Conservation (phyloP, 1,140 invertebrate species). For the Cherax quadricarinatus region DNA sequence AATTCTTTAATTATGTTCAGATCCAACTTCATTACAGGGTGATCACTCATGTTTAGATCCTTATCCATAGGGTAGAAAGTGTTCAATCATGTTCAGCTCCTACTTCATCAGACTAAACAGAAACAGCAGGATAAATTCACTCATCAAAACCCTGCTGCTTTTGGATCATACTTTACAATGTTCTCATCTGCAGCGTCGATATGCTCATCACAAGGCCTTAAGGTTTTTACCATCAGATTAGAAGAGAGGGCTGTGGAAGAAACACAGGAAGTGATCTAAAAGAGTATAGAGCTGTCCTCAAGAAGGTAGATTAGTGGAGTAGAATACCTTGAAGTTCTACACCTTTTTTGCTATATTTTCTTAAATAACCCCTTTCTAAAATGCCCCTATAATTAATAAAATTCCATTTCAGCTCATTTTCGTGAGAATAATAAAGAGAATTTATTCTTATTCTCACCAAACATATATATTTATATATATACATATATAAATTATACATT, state of each 20-base stretch:
- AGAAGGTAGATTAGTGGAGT: neutral
- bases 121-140: too few species aligned
- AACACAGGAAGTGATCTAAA: neutral
- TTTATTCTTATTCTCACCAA: slow-evolving; percentile 15
- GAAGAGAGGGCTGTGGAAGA: neutral
- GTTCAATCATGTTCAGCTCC: too few species aligned
- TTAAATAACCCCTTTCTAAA: slow-evolving; percentile 23
- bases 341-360: neutral
- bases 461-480: neutral
- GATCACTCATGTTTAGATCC: too few species aligned
- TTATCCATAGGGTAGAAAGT: too few species aligned
- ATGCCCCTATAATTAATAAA: slow-evolving; percentile 25
- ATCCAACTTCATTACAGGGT: too few species aligned
- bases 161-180: neutral
- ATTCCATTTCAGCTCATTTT: slow-evolving; percentile 34
- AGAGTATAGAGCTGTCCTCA: neutral
- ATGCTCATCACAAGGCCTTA: neutral
- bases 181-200: neutral
- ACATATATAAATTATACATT: slow-evolving; percentile 3
- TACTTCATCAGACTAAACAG: too few species aligned
- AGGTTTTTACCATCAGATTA: slow-evolving; percentile 4
- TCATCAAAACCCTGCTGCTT: too few species aligned
- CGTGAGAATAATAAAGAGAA: slow-evolving; percentile 22
- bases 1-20: too few species aligned
- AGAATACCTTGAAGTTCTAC: neutral